Conservation (phyloP, 2,888 invertebrate genomes). For the Tachina grossa region DNA sequence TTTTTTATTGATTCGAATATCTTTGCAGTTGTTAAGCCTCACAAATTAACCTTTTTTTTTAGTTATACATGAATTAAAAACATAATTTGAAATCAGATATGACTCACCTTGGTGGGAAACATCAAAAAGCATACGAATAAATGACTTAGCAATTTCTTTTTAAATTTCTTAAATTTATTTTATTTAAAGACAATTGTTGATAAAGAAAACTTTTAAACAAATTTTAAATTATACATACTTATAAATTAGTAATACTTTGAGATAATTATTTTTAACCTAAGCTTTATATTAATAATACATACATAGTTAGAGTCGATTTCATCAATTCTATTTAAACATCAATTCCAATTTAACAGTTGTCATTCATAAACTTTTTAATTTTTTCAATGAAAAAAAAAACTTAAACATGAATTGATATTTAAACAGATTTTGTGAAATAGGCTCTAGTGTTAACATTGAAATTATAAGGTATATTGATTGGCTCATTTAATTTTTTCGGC, state of each 20-base stretch:
- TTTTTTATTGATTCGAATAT: neutral
- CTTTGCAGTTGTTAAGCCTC: neutral
- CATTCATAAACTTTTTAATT: no score
- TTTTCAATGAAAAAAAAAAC: no score
- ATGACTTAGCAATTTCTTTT: neutral
- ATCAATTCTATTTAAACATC: no score
- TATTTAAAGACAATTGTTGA: neutral
- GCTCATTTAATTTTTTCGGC: no score
- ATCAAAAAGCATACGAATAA: neutral
- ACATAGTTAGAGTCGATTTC: neutral
- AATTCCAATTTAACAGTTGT: no score
- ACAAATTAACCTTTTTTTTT: neutral
- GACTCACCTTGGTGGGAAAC: conserved; percentile 14
- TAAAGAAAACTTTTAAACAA: neutral
- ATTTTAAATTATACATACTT: conserved; percentile 37
- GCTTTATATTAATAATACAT: neutral
- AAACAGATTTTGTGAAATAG: no score
- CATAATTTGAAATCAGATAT: conserved; percentile 1
- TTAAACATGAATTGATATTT: no score
- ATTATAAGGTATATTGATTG: no score
- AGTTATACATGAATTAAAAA: neutral
- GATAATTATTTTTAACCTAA: conserved; percentile 6
- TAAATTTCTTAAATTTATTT: conserved; percentile 22
- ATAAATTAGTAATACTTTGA: conserved; percentile 59
- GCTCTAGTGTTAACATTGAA: no score